Conservation (phyloP, 2,797 vertebrate genomes). For the Diceros bicornis region DNA sequence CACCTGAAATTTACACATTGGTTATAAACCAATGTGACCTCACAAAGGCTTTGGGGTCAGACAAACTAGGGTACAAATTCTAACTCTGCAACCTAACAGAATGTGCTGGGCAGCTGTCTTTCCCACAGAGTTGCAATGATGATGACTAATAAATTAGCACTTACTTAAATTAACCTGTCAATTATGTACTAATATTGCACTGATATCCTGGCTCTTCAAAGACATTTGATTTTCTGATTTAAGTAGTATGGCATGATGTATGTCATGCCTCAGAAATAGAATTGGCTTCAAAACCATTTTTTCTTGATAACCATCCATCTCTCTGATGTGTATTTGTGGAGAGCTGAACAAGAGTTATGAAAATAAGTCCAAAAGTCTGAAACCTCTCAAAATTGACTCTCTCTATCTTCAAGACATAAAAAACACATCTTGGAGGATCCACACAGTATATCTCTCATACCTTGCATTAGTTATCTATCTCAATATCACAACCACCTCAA, state of each 20-base stretch:
- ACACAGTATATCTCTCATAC: background rate
- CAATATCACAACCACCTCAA: background rate
- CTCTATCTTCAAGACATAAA: background rate
- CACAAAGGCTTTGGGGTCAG: background rate
- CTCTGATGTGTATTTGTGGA: background rate
- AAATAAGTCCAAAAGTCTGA: background rate
- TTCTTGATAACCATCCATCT: background rate
- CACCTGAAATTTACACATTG: too few species aligned
- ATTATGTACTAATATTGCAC: background rate
- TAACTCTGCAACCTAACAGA: background rate
- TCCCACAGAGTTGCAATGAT: background rate
- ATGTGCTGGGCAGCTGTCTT: background rate
- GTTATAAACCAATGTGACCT: too few species aligned
- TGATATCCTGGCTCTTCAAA: background rate
- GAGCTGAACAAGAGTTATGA: background rate
- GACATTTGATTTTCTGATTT: constrained; percentile 17
- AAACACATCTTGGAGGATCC: background rate
- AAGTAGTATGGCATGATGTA: background rate
- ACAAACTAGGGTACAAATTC: background rate
- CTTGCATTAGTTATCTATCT: background rate
- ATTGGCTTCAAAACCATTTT: background rate
- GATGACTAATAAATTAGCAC: background rate
- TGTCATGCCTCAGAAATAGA: background rate
- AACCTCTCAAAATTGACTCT: background rate
- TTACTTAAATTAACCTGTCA: background rate